These are phyloP conservation scores for Selenia dentaria DNA, from an alignment of 2,888 invertebrate genomes.

Conservation along the genomic window DNA sequence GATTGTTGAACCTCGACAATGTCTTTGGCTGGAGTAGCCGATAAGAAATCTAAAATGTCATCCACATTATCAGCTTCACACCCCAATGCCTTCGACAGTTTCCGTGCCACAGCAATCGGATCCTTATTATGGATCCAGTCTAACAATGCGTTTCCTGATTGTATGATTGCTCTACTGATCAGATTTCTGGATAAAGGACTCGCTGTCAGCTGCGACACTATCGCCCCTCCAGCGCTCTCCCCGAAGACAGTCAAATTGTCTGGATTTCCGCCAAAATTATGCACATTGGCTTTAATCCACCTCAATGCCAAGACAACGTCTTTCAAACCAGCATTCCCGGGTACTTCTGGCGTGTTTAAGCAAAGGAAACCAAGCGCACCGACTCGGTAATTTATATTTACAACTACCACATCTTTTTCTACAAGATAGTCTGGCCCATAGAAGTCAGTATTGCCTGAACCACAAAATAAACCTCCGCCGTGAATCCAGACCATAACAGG, in stretches of 20 bases:
- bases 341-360: conserved; percentile 71
- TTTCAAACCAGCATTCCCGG: conserved; percentile 75
- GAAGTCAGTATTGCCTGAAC: conserved; percentile 75
- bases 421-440: conserved; percentile 81
- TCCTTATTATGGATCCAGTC: neutral
- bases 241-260: conserved; percentile 15
- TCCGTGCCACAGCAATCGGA: neutral
- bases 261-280: conserved; percentile 71
- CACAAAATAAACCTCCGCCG: conserved; percentile 80
- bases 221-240: neutral
- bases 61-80: neutral
- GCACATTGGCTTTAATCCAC: conserved; percentile 73
- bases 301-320: conserved; percentile 65
- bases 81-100: neutral
- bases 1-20: neutral
- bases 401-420: conserved; percentile 83
- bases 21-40: neutral
- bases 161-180: neutral
- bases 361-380: conserved; percentile 71
- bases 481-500: conserved; percentile 44
- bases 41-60: neutral
- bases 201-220: neutral
- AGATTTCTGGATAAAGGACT: neutral
- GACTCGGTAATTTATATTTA: conserved; percentile 83
- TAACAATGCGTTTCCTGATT: neutral